Percentiles rank a stretch among this genome's conserved stretches.
These are phyloP conservation scores for Odontocerum albicorne DNA, from an alignment of 2,888 invertebrate genomes.

Conservation along the genomic window DNA sequence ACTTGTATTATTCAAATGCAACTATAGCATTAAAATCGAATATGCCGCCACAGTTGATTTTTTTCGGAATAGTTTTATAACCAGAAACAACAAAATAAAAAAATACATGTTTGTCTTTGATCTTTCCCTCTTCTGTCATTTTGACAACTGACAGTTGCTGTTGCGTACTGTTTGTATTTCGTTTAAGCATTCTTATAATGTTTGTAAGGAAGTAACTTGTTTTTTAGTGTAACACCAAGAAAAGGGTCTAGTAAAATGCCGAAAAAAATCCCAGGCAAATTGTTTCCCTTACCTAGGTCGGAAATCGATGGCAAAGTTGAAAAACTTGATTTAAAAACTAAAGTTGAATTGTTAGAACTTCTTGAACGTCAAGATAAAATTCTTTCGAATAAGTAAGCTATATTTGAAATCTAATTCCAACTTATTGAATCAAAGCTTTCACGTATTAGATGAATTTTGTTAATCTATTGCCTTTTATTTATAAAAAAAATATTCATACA, in stretches of 20 bases:
- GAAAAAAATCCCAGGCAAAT: constrained; percentile 53
- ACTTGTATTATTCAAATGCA: no score
- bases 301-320: constrained; percentile 59
- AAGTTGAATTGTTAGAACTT: constrained; percentile 55
- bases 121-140: constrained; percentile 3
- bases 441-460: no score
- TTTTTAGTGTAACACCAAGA: not conserved
- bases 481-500: not conserved
- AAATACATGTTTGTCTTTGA: no score
- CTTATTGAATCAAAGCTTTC: no score
- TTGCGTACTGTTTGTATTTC: not conserved
- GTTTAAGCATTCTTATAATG: not conserved
- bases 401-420: no score
- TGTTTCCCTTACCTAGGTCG: constrained; percentile 49
- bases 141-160: not conserved
- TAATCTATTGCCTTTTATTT: not conserved
- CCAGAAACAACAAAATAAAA: no score
- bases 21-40: no score
- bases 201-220: no score
- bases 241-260: constrained; percentile 19
- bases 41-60: no score
- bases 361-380: constrained; percentile 60
- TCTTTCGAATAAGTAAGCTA: constrained; percentile 48
- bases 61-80: no score
- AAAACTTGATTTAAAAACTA: constrained; percentile 51